These are phyloP conservation scores for Tyria jacobaeae DNA, from an alignment of 2,888 invertebrate species.

Conservation along the genomic window DNA sequence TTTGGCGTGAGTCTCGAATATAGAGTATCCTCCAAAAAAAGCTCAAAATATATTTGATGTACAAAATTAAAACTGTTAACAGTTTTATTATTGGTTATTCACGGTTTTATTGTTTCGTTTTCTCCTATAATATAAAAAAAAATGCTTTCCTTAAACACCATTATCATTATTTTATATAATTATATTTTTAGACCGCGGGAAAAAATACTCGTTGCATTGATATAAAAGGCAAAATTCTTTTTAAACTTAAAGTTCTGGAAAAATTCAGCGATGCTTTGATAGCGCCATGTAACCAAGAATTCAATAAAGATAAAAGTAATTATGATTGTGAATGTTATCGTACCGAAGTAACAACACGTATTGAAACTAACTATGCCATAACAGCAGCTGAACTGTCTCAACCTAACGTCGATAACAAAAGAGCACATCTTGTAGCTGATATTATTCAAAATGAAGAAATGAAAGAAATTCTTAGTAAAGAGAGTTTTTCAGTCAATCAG, in stretches of 20 bases:
- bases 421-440: constrained; percentile 78
- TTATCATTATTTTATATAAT: neutral
- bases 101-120: too few relatives aligned
- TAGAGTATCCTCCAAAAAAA: too few relatives aligned
- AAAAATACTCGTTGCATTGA: constrained; percentile 74
- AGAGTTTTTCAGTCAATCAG: constrained; percentile 48
- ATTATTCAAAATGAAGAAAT: constrained; percentile 80
- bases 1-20: too few relatives aligned
- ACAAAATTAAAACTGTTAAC: too few relatives aligned
- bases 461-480: constrained; percentile 74
- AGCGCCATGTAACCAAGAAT: constrained; percentile 73
- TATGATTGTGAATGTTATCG: constrained; percentile 68
- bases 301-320: constrained; percentile 13
- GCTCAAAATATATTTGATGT: too few relatives aligned
- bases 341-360: constrained; percentile 59
- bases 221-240: constrained; percentile 78
- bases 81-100: too few relatives aligned
- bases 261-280: constrained; percentile 77
- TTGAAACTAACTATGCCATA: constrained; percentile 66
- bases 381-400: constrained; percentile 58
- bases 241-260: constrained; percentile 78
- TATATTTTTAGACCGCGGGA: constrained; percentile 67
- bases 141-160: too few relatives aligned
- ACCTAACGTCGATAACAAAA: constrained; percentile 64
- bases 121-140: too few relatives aligned